Percentiles rank a stretch among this genome's conserved stretches.
These are phyloP conservation scores for Polyodon spathula DNA, from an alignment of 2,113 vertebrate species.

Conservation along the genomic window DNA sequence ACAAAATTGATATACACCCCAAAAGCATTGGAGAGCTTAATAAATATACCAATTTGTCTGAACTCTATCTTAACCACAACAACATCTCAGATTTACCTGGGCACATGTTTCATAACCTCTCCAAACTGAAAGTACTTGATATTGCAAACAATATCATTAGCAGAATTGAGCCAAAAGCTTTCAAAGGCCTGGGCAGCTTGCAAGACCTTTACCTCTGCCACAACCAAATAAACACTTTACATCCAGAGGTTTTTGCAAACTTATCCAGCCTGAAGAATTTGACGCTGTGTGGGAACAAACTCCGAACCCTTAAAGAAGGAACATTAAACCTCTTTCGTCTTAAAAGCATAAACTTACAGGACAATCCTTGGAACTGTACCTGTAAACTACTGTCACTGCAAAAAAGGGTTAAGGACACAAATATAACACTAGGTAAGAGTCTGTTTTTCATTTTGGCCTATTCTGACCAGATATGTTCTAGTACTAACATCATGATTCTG, in stretches of 20 bases:
- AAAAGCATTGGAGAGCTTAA: conserved; percentile 42
- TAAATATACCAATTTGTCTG: conserved; percentile 45
- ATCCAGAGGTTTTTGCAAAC: conserved; percentile 32
- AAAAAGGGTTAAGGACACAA: conserved; percentile 38
- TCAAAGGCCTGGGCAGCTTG: conserved; percentile 51
- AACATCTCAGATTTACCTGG: conserved; percentile 41
- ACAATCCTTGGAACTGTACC: conserved; percentile 76
- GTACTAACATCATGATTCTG: no score
- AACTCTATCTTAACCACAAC: conserved; percentile 60
- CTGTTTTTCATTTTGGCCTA: no score
- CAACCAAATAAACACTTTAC: conserved; percentile 59
- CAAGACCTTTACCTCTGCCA: conserved; percentile 59
- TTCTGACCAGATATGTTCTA: no score
- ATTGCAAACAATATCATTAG: conserved; percentile 58
- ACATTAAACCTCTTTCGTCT: conserved; percentile 31
- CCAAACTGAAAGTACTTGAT: conserved; percentile 54
- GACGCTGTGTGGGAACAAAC: conserved; percentile 47
- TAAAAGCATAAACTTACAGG: conserved; percentile 44
- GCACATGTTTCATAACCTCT: conserved; percentile 48
- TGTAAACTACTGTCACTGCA: conserved; percentile 50
- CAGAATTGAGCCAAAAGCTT: conserved; percentile 49
- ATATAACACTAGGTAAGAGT: conserved; percentile 54
- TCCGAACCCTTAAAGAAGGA: conserved; percentile 41
- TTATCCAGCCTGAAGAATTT: conserved; percentile 47
- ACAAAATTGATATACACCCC: conserved; percentile 42